Evolutionary conservation across 2,888 invertebrate genomes (phyloP), one percentile per base, ranked within the genome.

Genomic region (Eumerus sabulonum): DNA sequence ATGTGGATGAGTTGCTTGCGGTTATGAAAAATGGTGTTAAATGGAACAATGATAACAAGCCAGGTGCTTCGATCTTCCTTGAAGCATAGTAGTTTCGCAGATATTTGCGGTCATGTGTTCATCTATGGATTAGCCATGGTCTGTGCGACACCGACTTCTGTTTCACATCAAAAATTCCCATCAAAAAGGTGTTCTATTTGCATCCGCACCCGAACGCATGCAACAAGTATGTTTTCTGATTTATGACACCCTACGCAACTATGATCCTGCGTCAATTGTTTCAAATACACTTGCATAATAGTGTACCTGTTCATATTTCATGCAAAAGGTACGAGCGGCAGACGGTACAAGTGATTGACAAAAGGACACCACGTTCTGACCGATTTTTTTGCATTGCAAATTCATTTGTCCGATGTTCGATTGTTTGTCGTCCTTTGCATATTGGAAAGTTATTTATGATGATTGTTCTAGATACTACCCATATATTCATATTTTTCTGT

Each of bases 221-320:
- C 38, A 70, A 36, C n/a, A 36, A 44, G n/a, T 53, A 13, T 38
- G 14, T 0, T 16, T 50, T 47, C 3, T 68, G 57, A 70, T 73
- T 73, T 74, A 64, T 64, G 53, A 44, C 40, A 59, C 18, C 18
- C 50, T 54, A 19, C 40, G 38, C 3, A 40, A 40, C 40, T n/a
- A 3, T 11, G 40, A 9, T 27, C 36, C 13, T 11, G 14, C 5
- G 9, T 9, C 64, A 51, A 56, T 51, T 62, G 57, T 66, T 63
- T 63, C 7, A 17, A 48, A 57, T 36, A 19, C 48, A 14, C 42
- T 62, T 48, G 1, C 27, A 74, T 53, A 79, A 79, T 44, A 17
- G 54, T 45, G 74, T 79, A 79, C 79, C 79, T 79, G 79, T 79
- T 79, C 79, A 79, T 79, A 79, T 74, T 79, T 70, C 19, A 36